Evolutionary conservation across 2,113 vertebrate species (phyloP).

Genomic region (Enhydra lutris): DNA sequence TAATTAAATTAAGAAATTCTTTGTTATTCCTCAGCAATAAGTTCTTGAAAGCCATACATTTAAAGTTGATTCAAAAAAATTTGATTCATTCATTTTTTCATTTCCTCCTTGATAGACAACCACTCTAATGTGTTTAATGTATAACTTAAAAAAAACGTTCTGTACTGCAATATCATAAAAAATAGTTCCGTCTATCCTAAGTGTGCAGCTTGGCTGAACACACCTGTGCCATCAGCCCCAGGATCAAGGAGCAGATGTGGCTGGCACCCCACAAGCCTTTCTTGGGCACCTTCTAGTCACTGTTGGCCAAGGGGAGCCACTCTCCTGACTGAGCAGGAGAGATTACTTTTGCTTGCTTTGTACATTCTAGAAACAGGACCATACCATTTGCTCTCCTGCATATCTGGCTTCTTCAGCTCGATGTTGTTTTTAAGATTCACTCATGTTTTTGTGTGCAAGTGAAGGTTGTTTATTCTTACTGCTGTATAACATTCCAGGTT

Average conservation of each 20-base stretch:
- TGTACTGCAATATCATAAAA: background rate
- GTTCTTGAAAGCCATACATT: background rate
- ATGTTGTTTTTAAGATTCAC: background rate
- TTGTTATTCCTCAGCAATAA: background rate
- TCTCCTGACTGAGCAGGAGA: background rate
- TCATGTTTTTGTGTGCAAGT: background rate
- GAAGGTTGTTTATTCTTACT: background rate
- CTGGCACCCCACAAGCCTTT: background rate
- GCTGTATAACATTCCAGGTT: background rate
- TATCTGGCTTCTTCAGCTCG: background rate
- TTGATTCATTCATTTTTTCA: background rate
- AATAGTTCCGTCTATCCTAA: background rate
- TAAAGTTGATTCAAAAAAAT: background rate
- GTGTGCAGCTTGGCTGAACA: background rate
- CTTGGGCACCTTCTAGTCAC: background rate
- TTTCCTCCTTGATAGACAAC: background rate
- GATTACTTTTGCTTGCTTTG: background rate
- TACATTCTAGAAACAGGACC: background rate
- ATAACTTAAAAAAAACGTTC: background rate
- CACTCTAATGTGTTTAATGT: background rate
- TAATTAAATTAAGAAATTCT: background rate
- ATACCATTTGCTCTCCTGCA: background rate
- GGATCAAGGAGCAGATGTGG: background rate
- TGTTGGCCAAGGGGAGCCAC: background rate
- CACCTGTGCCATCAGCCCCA: background rate